phyloP scores from a whole-genome alignment of 2,888 invertebrate genomes.

The Hermaeophaga mercurialis region DNA sequence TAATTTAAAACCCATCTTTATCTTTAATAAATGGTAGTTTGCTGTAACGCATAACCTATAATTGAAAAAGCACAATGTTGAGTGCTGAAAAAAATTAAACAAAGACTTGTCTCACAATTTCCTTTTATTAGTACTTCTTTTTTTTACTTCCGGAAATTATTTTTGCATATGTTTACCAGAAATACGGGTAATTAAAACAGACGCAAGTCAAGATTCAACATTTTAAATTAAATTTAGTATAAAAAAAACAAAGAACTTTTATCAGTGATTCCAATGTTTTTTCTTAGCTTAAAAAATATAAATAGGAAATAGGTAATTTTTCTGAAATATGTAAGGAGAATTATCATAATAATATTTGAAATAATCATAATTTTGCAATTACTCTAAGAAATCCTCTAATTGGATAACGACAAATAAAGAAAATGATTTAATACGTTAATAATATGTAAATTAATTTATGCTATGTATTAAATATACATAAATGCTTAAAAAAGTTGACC shows the following conservation, averaged over 20 bases:
- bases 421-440: background rate
- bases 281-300: too few relatives aligned
- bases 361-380: too few relatives aligned
- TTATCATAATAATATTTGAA: too few relatives aligned
- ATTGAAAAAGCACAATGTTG: slow-evolving; percentile 16
- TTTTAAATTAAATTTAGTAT: too few relatives aligned
- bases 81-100: background rate
- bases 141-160: background rate
- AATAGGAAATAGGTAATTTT: too few relatives aligned
- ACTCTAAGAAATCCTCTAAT: too few relatives aligned
- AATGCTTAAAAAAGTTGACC: background rate
- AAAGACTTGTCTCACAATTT: background rate
- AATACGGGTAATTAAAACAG: slow-evolving; percentile 3
- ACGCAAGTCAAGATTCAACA: too few relatives aligned
- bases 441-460: background rate
- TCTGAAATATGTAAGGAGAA: too few relatives aligned
- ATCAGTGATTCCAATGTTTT: too few relatives aligned
- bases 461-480: background rate
- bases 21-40: slow-evolving; percentile 15
- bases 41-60: slow-evolving; percentile 14
- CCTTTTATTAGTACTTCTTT: slow-evolving; percentile 2
- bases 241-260: too few relatives aligned
- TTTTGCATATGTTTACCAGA: background rate
- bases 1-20: slow-evolving; percentile 20
- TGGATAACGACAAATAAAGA: too few relatives aligned